Conservation (phyloP, 2,113 vertebrate genomes). For the Forbesichthys agassizii region DNA sequence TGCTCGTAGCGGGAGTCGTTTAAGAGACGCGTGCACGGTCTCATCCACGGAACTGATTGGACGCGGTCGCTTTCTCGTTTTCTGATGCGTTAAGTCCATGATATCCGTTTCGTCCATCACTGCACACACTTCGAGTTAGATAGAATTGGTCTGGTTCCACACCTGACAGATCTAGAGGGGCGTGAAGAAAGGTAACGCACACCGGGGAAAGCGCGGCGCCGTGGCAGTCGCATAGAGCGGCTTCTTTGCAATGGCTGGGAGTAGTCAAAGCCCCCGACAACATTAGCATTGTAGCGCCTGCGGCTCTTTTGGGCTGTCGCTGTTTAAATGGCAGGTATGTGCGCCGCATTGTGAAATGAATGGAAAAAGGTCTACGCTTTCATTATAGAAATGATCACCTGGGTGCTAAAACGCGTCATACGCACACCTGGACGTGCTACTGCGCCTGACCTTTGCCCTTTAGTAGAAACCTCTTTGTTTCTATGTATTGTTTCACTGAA, state of each 20-base stretch:
- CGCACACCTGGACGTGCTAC: slow-evolving; percentile 46
- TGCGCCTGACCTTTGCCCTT: slow-evolving; percentile 57
- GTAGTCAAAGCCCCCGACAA: slow-evolving; percentile 77
- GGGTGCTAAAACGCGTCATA: slow-evolving; percentile 5
- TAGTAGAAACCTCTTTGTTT: slow-evolving; percentile 24
- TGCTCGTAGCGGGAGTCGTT: slow-evolving; percentile 68
- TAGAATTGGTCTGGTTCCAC: slow-evolving; percentile 5
- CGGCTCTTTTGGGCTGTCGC: slow-evolving; percentile 72
- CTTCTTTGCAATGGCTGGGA: slow-evolving; percentile 72
- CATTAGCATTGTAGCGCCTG: slow-evolving; percentile 71
- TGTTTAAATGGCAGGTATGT: slow-evolving; percentile 68
- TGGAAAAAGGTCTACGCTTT: neutral
- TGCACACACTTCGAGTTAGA: slow-evolving; percentile 29
- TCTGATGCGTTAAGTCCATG: slow-evolving; percentile 78
- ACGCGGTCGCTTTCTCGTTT: slow-evolving; percentile 73
- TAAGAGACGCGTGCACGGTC: slow-evolving; percentile 68
- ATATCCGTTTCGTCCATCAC: slow-evolving; percentile 75
- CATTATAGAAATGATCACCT: neutral
- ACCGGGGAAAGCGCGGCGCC: slow-evolving; percentile 46
- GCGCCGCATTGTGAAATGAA: slow-evolving; percentile 66
- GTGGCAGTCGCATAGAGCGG: slow-evolving; percentile 67
- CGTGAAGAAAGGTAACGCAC: slow-evolving; percentile 18
- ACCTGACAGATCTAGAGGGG: slow-evolving; percentile 38
- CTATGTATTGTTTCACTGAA: neutral
- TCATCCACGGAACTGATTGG: slow-evolving; percentile 72